Conservation (phyloP, 2,113 vertebrate genomes). For the Gobiocypris rarus region DNA sequence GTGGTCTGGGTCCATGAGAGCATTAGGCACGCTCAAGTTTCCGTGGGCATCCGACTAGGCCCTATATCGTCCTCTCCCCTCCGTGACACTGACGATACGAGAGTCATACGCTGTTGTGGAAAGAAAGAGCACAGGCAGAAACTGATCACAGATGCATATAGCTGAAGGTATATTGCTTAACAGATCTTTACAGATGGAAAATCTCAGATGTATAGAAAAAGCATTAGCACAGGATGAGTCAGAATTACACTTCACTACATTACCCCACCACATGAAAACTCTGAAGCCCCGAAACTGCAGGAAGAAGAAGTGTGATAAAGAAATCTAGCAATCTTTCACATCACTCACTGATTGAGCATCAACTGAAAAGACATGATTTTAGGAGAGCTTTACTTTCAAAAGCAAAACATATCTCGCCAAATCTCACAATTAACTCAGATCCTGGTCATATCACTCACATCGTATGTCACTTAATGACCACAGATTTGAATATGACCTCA, state of each 20-base stretch:
- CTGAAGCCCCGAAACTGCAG: constrained; percentile 13
- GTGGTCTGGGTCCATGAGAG: constrained; percentile 59
- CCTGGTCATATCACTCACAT: not conserved
- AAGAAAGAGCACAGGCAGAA: not conserved
- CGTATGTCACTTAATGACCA: not conserved
- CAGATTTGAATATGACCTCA: constrained; percentile 14
- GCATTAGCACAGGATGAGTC: constrained; percentile 27
- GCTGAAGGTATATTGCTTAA: not conserved
- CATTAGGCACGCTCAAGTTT: constrained; percentile 66
- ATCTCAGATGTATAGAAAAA: constrained; percentile 40
- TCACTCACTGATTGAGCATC: not conserved
- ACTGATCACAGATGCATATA: not conserved
- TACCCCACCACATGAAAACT: constrained; percentile 37
- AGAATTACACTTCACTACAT: constrained; percentile 13
- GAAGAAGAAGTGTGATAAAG: constrained; percentile 31
- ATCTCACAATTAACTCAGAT: not conserved
- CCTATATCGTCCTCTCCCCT: constrained; percentile 35
- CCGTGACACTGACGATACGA: constrained; percentile 53
- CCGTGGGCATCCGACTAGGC: constrained; percentile 44
- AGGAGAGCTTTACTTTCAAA: not conserved
- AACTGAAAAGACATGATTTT: not conserved
- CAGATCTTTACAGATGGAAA: constrained; percentile 28
- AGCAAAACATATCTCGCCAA: not conserved
- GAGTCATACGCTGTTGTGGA: constrained; percentile 26
- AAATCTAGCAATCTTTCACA: constrained; percentile 1